These are phyloP conservation scores for Drosophila jambulina DNA, from an alignment of 1,140 invertebrate genomes.

Conservation along the genomic window DNA sequence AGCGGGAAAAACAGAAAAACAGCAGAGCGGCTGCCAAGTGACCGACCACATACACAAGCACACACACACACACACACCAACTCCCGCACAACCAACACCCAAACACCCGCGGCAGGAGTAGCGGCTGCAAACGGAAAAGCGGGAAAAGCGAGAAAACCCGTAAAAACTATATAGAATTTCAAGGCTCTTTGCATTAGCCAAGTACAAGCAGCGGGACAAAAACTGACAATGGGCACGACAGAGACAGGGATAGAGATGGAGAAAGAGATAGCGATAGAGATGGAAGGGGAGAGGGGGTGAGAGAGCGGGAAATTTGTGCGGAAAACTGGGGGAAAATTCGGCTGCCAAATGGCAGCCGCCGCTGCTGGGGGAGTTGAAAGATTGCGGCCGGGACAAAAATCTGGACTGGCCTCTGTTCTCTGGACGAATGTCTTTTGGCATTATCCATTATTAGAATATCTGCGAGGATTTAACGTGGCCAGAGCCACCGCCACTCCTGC, in stretches of 20 bases:
- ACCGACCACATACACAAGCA: conserved; percentile 3
- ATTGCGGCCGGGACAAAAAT: conserved; percentile 25
- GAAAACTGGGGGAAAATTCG: conserved; percentile 19
- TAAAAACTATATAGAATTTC: conserved; percentile 66
- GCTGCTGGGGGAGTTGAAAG: conserved; percentile 14
- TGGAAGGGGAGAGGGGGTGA: too few species aligned
- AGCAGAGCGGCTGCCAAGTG: conserved; percentile 14
- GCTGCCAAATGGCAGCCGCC: conserved; percentile 23
- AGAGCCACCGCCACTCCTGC: not conserved
- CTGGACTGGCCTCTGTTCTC: conserved; percentile 6
- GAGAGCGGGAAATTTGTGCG: conserved; percentile 7
- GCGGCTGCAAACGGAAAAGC: not conserved
- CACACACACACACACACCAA: not conserved
- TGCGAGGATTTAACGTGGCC: conserved; percentile 30
- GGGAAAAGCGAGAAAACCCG: conserved; percentile 5
- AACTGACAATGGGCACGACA: conserved; percentile 24
- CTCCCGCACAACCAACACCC: conserved; percentile 8
- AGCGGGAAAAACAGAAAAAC: conserved; percentile 16
- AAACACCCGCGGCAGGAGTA: conserved; percentile 1
- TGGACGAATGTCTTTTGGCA: conserved; percentile 32
- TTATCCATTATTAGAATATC: conserved; percentile 69
- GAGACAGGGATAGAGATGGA: not conserved
- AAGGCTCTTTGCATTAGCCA: conserved; percentile 71
- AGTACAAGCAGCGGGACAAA: conserved; percentile 42
- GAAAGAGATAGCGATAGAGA: not conserved